Evolutionary conservation across 2,888 invertebrate species (phyloP).

Genomic region (Noctua janthe): DNA sequence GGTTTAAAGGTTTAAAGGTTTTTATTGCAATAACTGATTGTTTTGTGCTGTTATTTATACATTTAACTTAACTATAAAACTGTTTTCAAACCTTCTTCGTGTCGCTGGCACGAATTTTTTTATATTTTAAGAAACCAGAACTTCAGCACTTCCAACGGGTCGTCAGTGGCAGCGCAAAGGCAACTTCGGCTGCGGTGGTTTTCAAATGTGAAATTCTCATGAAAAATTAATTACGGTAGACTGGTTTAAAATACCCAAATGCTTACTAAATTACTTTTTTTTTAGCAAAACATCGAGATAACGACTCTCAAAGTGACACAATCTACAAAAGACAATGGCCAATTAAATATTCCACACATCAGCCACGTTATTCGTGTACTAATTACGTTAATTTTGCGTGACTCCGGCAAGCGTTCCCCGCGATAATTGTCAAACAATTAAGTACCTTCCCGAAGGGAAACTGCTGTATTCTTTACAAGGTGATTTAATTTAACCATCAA

Average conservation of each 20-base stretch:
- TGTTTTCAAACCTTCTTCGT: too few species aligned
- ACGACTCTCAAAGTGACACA: neutral
- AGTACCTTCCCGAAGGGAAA: constrained; percentile 15
- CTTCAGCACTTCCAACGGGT: too few species aligned
- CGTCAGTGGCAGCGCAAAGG: too few species aligned
- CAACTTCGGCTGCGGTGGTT: too few species aligned
- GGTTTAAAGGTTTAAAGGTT: too few species aligned
- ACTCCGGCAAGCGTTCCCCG: constrained; percentile 14
- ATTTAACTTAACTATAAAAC: neutral
- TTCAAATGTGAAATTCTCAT: too few species aligned
- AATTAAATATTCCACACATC: constrained; percentile 26
- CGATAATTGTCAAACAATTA: constrained; percentile 50
- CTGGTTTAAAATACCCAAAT: neutral
- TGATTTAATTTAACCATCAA: constrained; percentile 27
- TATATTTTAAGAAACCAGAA: too few species aligned
- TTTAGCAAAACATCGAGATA: neutral
- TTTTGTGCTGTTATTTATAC: neutral
- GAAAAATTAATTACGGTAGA: neutral
- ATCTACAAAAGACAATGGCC: neutral
- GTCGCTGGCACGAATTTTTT: too few species aligned
- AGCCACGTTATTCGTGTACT: constrained; percentile 16
- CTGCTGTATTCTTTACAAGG: constrained; percentile 35
- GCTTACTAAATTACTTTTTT: neutral
- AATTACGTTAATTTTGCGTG: constrained; percentile 49
- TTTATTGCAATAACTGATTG: neutral